Evolutionary conservation across 2,113 vertebrate species (phyloP).

Genomic region (Chrysemys picta): DNA sequence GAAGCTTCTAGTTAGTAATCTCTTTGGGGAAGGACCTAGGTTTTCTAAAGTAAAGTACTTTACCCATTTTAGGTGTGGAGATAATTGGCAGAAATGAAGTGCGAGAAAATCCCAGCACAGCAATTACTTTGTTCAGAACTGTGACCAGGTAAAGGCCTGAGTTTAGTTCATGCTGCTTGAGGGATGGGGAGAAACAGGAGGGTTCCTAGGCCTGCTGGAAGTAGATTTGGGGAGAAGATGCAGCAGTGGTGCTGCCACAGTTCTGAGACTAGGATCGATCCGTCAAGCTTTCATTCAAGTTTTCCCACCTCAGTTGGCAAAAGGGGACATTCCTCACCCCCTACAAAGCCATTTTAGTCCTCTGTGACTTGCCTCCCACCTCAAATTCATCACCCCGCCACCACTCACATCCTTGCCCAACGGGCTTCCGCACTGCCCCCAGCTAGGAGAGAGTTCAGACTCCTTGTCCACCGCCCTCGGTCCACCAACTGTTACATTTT

Average conservation of each 20-base stretch:
- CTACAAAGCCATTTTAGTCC: neutral
- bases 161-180: no score
- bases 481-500: no score
- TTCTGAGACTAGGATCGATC: no score
- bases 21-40: no score
- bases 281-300: neutral
- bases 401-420: no score
- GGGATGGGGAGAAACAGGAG: neutral
- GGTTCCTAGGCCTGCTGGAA: neutral
- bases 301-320: neutral
- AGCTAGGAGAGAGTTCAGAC: neutral
- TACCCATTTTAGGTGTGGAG: neutral
- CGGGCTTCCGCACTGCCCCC: neutral
- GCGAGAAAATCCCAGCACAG: neutral
- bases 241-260: neutral
- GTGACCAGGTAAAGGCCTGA: neutral
- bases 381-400: no score
- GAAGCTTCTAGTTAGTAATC: no score
- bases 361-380: neutral
- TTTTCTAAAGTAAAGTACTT: neutral
- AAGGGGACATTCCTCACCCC: neutral
- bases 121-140: neutral
- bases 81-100: neutral
- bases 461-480: neutral
- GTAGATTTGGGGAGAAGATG: neutral